Evolutionary conservation across 2,113 vertebrate species (phyloP).

Genomic region (Leuciscus idus): DNA sequence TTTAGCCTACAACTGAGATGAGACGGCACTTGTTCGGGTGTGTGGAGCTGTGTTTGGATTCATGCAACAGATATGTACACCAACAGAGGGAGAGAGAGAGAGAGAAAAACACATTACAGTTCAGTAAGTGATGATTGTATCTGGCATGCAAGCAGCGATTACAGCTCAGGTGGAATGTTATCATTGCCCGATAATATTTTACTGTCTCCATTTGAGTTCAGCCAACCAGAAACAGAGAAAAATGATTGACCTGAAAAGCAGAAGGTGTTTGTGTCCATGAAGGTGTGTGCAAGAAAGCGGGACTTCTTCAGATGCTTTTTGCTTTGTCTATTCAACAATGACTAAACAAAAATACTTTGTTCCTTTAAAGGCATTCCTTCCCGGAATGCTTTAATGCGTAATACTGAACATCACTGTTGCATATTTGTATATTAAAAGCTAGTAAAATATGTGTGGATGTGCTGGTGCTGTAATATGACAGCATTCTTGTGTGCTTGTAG

Average conservation of each 20-base stretch:
- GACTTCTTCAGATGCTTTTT: not conserved
- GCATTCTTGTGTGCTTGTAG: not conserved
- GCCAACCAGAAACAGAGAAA: conserved; percentile 63
- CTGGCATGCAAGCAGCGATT: conserved; percentile 51
- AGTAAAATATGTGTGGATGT: not conserved
- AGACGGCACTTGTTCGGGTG: conserved; percentile 7
- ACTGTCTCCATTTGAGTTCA: conserved; percentile 65
- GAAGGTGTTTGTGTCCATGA: not conserved
- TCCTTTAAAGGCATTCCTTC: not conserved
- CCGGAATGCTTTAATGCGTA: not conserved
- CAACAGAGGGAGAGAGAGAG: not conserved
- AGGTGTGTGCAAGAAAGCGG: not conserved
- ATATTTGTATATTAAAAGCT: not conserved
- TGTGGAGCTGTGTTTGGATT: conserved; percentile 14
- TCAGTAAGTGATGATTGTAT: conserved; percentile 42
- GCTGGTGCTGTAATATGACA: not conserved
- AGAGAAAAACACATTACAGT: not conserved
- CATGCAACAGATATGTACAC: not conserved
- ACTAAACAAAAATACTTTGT: not conserved
- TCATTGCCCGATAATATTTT: conserved; percentile 65
- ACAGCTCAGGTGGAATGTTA: conserved; percentile 70
- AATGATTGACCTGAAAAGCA: conserved; percentile 35
- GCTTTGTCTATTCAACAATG: not conserved
- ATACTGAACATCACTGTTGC: not conserved
- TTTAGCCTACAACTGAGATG: not conserved